These are phyloP conservation scores for Drosophila leonis DNA, from an alignment of 2,888 invertebrate genomes.

Conservation along the genomic window DNA sequence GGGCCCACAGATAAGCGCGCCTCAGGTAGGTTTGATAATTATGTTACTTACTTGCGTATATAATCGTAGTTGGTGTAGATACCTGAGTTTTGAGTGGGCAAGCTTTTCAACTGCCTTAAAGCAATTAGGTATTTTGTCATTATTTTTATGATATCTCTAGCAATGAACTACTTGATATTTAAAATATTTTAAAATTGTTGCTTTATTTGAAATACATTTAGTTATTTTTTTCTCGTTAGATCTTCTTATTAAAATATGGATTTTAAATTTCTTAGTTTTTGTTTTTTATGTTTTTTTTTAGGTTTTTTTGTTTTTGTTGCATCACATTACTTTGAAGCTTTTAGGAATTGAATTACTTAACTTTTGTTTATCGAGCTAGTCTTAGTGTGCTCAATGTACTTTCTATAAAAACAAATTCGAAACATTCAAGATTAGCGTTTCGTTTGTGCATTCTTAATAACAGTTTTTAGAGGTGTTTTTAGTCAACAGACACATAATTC, in stretches of 20 bases:
- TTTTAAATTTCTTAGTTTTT: constrained; percentile 41
- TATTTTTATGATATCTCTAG: constrained; percentile 11
- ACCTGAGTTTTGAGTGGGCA: neutral
- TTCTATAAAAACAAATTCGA: constrained; percentile 47
- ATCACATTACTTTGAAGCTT: constrained; percentile 71
- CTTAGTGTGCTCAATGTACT: constrained; percentile 36
- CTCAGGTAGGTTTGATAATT: neutral
- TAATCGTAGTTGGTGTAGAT: constrained; percentile 32
- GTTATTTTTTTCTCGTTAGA: constrained; percentile 13
- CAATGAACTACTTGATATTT: constrained; percentile 10
- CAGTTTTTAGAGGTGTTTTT: constrained; percentile 27
- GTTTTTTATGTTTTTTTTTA: constrained; percentile 14
- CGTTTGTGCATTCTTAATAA: constrained; percentile 43
- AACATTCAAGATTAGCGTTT: constrained; percentile 23
- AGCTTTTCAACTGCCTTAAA: constrained; percentile 5
- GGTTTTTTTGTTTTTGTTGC: constrained; percentile 15
- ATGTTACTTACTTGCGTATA: constrained; percentile 60
- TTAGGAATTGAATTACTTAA: constrained; percentile 31
- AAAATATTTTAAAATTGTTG: constrained; percentile 7
- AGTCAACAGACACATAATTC: constrained; percentile 27
- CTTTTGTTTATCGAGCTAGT: constrained; percentile 25
- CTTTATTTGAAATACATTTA: constrained; percentile 49
- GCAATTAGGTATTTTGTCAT: constrained; percentile 38
- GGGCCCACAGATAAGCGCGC: neutral
- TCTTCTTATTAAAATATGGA: constrained; percentile 66